phyloP scores from a whole-genome alignment of 2,113 vertebrate species.

The Aix galericulata region DNA sequence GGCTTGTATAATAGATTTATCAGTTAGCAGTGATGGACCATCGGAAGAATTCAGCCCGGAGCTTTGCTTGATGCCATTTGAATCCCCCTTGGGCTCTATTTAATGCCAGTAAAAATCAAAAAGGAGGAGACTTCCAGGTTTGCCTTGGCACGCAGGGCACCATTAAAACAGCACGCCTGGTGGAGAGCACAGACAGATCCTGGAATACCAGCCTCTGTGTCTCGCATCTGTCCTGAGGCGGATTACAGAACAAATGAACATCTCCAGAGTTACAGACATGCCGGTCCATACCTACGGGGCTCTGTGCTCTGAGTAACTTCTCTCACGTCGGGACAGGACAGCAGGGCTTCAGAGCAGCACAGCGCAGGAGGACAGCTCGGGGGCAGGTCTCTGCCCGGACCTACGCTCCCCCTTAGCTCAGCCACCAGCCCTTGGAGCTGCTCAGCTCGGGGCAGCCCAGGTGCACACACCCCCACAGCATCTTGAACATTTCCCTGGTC shows the following conservation, averaged over 20 bases:
- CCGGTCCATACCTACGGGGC: background rate
- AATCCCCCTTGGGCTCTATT: background rate
- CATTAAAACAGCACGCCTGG: background rate
- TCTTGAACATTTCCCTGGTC: background rate
- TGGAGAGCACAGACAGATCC: background rate
- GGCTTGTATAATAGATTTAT: constrained; percentile 23
- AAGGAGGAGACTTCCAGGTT: constrained; percentile 21
- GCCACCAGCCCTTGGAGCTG: background rate
- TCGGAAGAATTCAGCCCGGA: background rate
- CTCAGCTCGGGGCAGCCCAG: background rate
- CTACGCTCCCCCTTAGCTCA: background rate
- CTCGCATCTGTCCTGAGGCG: background rate
- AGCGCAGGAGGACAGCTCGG: background rate
- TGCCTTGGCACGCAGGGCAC: background rate
- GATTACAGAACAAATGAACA: background rate
- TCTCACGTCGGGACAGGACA: fast-evolving
- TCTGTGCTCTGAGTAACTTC: background rate
- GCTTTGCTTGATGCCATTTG: background rate
- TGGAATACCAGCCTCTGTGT: background rate
- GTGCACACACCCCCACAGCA: background rate
- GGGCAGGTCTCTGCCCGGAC: background rate
- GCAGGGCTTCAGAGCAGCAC: background rate
- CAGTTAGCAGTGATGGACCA: background rate
- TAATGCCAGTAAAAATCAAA: background rate
- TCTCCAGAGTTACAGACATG: background rate